These are phyloP conservation scores for Archips xylosteana DNA, from an alignment of 2,888 invertebrate genomes.

Conservation along the genomic window DNA sequence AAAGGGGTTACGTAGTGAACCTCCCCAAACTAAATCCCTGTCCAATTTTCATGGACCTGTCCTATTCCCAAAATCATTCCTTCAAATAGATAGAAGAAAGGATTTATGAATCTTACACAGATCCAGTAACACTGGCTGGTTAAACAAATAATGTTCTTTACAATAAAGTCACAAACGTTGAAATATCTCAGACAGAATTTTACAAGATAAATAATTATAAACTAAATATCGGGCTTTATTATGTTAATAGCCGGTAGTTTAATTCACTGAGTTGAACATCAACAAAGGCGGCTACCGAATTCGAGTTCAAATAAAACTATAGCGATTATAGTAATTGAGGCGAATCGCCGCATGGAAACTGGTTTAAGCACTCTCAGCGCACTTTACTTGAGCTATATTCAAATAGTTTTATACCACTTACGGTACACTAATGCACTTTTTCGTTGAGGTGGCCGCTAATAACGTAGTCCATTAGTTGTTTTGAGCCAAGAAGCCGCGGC, in stretches of 20 bases:
- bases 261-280: slow-evolving; percentile 39
- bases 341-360: slow-evolving; percentile 76
- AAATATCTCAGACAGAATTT: slow-evolving; percentile 42
- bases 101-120: slow-evolving; percentile 46
- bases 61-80: slow-evolving; percentile 40
- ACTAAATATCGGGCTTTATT: slow-evolving; percentile 37
- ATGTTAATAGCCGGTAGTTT: slow-evolving; percentile 38
- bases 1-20: slow-evolving; percentile 64
- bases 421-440: slow-evolving; percentile 82
- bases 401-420: slow-evolving; percentile 82
- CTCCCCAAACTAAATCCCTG: slow-evolving; percentile 66
- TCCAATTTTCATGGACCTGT: slow-evolving; percentile 60
- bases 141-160: slow-evolving; percentile 46
- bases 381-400: slow-evolving; percentile 80
- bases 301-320: slow-evolving; percentile 56
- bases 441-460: slow-evolving; percentile 77
- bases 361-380: slow-evolving; percentile 74
- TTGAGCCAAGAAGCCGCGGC: slow-evolving; percentile 62
- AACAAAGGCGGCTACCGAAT: slow-evolving; percentile 42
- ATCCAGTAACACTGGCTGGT: slow-evolving; percentile 44
- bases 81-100: slow-evolving; percentile 32
- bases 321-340: slow-evolving; percentile 74
- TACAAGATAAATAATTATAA: slow-evolving; percentile 31
- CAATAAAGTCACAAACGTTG: slow-evolving; percentile 43
- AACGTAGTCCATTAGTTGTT: slow-evolving; percentile 77